Evolutionary conservation across 2,113 vertebrate genomes (phyloP).

Genomic region (Limnothrissa miodon): DNA sequence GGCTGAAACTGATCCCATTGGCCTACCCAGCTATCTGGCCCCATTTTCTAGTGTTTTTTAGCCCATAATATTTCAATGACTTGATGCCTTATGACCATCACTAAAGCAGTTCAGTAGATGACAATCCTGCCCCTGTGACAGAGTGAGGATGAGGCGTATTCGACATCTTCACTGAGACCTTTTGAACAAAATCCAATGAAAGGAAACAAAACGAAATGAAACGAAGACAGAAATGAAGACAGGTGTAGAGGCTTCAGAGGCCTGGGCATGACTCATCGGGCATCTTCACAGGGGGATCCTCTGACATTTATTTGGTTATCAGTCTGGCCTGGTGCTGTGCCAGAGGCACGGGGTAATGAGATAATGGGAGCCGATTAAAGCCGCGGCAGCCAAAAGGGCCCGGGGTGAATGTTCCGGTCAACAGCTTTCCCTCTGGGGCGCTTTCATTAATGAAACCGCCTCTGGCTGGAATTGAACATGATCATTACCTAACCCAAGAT

Average conservation of each 20-base stretch:
- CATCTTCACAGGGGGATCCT: background rate
- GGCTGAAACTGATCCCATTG: background rate
- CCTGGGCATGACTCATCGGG: background rate
- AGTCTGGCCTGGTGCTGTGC: background rate
- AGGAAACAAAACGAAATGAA: background rate
- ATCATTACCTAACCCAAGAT: background rate
- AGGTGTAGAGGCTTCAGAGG: background rate
- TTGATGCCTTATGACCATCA: background rate
- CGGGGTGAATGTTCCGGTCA: background rate
- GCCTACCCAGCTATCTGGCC: too few relatives aligned
- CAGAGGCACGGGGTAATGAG: background rate
- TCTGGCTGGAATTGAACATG: background rate
- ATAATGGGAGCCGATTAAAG: slow-evolving; percentile 10
- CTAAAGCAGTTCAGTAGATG: background rate
- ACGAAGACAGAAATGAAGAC: background rate
- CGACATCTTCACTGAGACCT: background rate
- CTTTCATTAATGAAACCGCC: background rate
- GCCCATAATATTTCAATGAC: background rate
- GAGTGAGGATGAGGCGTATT: background rate
- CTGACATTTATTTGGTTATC: slow-evolving; percentile 18
- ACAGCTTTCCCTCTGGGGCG: background rate
- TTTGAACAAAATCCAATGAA: background rate
- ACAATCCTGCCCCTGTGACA: background rate
- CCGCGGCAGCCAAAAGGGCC: background rate
- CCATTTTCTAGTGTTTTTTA: background rate